These are phyloP conservation scores for Botia almorhae DNA, from an alignment of 2,797 vertebrate species.

Conservation along the genomic window DNA sequence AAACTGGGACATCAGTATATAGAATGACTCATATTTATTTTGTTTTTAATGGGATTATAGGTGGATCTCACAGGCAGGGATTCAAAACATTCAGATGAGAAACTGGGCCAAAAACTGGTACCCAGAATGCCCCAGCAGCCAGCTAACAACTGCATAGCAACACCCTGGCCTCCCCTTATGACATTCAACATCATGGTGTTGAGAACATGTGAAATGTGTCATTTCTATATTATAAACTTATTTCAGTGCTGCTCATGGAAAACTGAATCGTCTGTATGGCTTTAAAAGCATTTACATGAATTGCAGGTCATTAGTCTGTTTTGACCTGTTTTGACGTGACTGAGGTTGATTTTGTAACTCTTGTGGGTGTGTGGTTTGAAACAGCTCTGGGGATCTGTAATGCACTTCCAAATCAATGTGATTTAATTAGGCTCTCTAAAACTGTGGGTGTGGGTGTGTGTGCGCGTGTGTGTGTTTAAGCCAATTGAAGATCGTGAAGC, in stretches of 20 bases:
- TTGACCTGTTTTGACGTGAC: slow-evolving; percentile 5
- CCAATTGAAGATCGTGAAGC: no score
- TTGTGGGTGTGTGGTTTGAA: slow-evolving; percentile 39
- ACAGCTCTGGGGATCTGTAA: slow-evolving; percentile 64
- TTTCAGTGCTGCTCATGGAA: not conserved
- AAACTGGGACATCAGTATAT: no score
- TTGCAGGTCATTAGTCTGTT: slow-evolving; percentile 1
- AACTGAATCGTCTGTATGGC: not conserved
- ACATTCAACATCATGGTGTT: not conserved
- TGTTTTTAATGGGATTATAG: no score
- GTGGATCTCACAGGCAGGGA: no score
- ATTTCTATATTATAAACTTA: no score
- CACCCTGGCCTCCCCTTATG: not conserved
- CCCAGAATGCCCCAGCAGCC: not conserved
- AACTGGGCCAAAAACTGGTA: no score
- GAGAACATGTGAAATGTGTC: no score
- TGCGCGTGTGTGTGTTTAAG: no score
- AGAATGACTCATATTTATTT: no score
- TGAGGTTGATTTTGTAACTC: slow-evolving; percentile 13
- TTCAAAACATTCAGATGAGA: no score
- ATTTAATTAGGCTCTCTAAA: slow-evolving; percentile 78
- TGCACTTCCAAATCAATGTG: slow-evolving; percentile 75
- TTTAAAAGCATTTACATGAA: not conserved
- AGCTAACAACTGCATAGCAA: not conserved
- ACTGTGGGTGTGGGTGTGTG: not conserved